phyloP scores from a whole-genome alignment of 2,113 vertebrate species.

The Furnarius figulus region DNA sequence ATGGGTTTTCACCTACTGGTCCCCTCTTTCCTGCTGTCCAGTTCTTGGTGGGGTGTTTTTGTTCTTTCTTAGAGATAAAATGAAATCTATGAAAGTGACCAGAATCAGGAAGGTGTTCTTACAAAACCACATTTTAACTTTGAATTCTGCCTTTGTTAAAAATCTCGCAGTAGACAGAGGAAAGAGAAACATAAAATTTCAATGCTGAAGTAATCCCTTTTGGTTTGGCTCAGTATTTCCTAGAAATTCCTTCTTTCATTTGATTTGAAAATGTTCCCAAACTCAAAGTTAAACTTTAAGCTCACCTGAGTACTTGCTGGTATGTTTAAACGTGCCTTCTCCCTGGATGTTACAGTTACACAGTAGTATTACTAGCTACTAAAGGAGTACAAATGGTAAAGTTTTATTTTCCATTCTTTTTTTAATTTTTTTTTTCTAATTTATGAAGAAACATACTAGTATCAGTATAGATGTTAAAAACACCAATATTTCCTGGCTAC shows the following conservation, averaged over 20 bases:
- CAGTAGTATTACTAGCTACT: background rate
- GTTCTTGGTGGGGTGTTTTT: constrained; percentile 29
- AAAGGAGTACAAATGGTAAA: background rate
- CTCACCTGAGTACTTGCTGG: constrained; percentile 9
- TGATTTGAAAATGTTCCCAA: constrained; percentile 37
- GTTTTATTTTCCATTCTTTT: background rate
- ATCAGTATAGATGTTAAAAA: constrained; percentile 4
- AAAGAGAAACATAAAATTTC: constrained; percentile 42
- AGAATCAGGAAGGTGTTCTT: constrained; percentile 43
- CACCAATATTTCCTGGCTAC: constrained; percentile 50
- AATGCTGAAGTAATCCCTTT: constrained; percentile 28
- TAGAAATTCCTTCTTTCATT: constrained; percentile 23
- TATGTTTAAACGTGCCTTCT: constrained; percentile 28
- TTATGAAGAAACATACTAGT: background rate
- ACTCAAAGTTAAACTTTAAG: constrained; percentile 56
- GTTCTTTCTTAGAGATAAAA: constrained; percentile 64
- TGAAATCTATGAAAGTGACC: constrained; percentile 54
- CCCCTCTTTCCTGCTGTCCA: constrained; percentile 13
- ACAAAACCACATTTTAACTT: constrained; percentile 61
- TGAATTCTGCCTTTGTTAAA: constrained; percentile 63
- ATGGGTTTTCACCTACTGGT: background rate
- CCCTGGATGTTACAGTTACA: background rate
- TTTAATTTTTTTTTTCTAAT: background rate
- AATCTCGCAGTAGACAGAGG: background rate
- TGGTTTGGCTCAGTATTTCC: constrained; percentile 22